Evolutionary conservation across 2,888 invertebrate species (phyloP).

Genomic region (Therioaphis trifolii): DNA sequence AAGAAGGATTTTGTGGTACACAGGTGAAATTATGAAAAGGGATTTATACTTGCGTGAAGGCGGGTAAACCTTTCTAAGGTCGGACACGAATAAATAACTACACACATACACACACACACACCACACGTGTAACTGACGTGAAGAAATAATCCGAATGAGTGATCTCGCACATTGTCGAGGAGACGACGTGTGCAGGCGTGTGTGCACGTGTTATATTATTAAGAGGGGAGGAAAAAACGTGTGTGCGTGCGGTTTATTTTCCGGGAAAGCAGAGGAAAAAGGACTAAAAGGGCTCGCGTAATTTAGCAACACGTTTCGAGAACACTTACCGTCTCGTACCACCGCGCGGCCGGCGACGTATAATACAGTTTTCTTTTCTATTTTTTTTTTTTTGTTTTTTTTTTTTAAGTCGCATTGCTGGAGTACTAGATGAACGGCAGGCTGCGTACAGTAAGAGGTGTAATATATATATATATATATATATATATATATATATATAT

Average conservation of each 20-base stretch:
- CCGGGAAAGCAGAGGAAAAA: not conserved
- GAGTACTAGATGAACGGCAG: no score
- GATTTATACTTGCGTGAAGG: not conserved
- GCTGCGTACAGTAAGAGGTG: not conserved
- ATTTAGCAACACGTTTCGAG: conserved; percentile 42
- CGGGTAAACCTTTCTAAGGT: not conserved
- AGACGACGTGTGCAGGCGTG: not conserved
- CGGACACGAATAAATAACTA: not conserved
- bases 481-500: no score
- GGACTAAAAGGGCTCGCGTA: conserved; percentile 6
- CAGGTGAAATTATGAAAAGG: not conserved
- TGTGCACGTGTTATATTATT: not conserved
- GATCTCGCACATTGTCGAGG: not conserved
- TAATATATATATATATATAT: no score
- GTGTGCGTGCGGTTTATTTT: not conserved
- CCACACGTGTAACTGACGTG: no score
- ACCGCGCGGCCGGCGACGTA: not conserved
- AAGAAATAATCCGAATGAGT: conserved; percentile 5
- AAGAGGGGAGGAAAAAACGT: not conserved
- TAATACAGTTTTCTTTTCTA: not conserved
- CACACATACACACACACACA: not conserved
- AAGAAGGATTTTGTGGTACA: not conserved
- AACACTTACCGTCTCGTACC: conserved; percentile 22
- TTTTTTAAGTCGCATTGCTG: no score
- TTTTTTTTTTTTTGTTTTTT: conserved; percentile 20